phyloP scores from a whole-genome alignment of 2,113 vertebrate species.

The Neolamprologus ventralis region DNA sequence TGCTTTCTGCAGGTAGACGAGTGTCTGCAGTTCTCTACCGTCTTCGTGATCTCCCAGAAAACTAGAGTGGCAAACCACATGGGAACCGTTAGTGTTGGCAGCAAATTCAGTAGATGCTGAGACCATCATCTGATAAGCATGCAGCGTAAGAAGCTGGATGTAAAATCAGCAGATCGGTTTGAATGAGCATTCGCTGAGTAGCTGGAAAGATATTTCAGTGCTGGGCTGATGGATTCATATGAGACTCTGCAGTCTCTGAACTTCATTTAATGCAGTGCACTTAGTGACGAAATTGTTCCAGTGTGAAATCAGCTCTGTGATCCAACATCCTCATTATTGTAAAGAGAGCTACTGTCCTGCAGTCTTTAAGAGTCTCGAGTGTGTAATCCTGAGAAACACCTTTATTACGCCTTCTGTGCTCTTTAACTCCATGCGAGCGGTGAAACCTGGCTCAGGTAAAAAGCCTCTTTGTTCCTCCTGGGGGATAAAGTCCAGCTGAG shows the following conservation, averaged over 20 bases:
- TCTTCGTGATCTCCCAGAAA: background rate
- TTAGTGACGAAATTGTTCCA: background rate
- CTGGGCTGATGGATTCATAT: background rate
- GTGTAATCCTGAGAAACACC: background rate
- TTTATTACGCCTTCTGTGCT: background rate
- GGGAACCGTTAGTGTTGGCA: background rate
- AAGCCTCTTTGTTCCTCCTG: background rate
- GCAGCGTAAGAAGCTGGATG: background rate
- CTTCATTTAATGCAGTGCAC: background rate
- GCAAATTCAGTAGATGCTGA: background rate
- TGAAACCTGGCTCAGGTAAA: background rate
- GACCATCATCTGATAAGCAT: background rate
- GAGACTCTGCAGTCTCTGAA: background rate
- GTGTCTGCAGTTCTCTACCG: background rate
- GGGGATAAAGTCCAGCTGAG: background rate
- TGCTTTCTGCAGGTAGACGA: fast-evolving
- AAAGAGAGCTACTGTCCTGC: background rate
- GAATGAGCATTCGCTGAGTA: background rate
- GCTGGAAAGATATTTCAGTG: background rate
- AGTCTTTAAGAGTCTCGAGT: background rate
- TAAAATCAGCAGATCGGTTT: background rate
- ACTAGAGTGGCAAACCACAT: background rate
- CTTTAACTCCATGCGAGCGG: background rate
- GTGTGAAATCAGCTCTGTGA: too few species aligned
- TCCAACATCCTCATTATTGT: background rate